Evolutionary conservation across 2,797 vertebrate genomes (phyloP).

Genomic region (Dicrostonyx torquatus): DNA sequence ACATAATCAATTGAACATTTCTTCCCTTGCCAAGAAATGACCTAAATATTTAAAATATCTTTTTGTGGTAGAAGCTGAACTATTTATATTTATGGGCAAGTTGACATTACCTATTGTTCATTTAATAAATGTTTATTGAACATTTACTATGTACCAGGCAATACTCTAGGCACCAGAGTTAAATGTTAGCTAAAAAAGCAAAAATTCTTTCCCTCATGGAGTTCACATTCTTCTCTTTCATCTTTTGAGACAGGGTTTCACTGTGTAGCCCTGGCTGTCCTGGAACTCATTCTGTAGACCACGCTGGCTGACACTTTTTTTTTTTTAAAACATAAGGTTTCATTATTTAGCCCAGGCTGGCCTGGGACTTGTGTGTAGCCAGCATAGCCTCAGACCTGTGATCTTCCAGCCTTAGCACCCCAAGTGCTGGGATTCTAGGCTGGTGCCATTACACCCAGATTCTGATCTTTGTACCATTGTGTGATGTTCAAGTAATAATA

Average conservation of each 20-base stretch:
- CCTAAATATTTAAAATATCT: background rate
- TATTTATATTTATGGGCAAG: background rate
- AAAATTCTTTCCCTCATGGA: background rate
- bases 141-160: background rate
- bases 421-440: background rate
- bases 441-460: background rate
- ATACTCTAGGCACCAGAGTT: background rate
- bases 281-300: background rate
- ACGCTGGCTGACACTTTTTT: background rate
- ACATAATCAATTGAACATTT: background rate
- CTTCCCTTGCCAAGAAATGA: background rate
- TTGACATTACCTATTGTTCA: background rate
- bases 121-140: background rate
- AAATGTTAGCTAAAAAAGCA: background rate
- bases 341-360: background rate
- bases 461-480: background rate
- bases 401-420: background rate
- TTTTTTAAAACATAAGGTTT: background rate
- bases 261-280: background rate
- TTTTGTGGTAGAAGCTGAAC: conserved; percentile 13
- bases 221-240: background rate
- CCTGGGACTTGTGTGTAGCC: background rate
- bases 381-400: background rate
- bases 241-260: background rate
- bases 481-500: background rate